Percentiles rank a stretch among this genome's conserved stretches.
phyloP scores from a whole-genome alignment of 2,113 vertebrate species.

The Laticauda colubrina region DNA sequence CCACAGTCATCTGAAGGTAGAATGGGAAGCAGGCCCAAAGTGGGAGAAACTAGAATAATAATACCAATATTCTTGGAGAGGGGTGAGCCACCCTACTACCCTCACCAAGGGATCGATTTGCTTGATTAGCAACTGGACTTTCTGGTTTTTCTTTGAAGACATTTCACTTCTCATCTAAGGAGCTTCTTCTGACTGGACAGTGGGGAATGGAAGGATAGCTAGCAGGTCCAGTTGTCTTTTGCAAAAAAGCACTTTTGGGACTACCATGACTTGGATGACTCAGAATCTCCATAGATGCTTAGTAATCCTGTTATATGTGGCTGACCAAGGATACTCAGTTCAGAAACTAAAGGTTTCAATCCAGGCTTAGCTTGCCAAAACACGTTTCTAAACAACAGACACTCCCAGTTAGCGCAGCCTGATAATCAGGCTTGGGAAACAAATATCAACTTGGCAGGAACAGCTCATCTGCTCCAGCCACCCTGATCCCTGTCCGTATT shows the following conservation, averaged over 20 bases:
- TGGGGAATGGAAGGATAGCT: too few relatives aligned
- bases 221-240: too few relatives aligned
- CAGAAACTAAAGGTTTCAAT: conserved; percentile 8
- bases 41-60: not conserved
- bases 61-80: not conserved
- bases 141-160: too few relatives aligned
- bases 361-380: conserved; percentile 50
- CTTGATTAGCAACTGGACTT: not conserved
- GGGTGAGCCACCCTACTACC: not conserved
- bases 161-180: too few relatives aligned
- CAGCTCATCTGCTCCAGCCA: conserved; percentile 32
- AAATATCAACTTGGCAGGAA: conserved; percentile 35
- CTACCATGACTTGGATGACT: too few relatives aligned
- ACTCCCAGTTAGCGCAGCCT: conserved; percentile 55
- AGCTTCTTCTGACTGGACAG: too few relatives aligned
- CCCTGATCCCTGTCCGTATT: not conserved
- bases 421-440: conserved; percentile 63
- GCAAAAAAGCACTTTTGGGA: too few relatives aligned
- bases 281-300: too few relatives aligned
- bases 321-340: not conserved
- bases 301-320: not conserved
- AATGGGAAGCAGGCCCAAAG: not conserved
- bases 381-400: conserved; percentile 45
- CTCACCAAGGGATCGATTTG: not conserved
- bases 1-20: not conserved